Conservation (phyloP, 1,140 invertebrate genomes). For the Halyomorpha halys region DNA sequence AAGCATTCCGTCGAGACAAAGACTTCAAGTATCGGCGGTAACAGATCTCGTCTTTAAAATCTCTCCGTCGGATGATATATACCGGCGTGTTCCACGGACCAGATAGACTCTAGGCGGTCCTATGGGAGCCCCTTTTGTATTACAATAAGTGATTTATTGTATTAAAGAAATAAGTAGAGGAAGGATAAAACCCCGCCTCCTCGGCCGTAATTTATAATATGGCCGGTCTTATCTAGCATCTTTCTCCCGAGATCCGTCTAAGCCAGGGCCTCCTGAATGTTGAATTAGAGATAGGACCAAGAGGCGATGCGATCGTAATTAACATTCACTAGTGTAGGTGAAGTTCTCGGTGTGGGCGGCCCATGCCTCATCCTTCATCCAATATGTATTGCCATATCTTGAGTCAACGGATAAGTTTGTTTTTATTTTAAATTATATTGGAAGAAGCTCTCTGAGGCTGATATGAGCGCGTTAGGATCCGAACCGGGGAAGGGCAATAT, state of each 20-base stretch:
- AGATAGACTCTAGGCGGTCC: no score
- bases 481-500: no score
- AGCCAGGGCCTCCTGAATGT: not conserved
- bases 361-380: not conserved
- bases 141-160: constrained; percentile 18
- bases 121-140: not conserved
- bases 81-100: no score
- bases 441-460: no score
- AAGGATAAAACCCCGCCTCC: not conserved
- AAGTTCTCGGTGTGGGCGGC: not conserved
- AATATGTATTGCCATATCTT: constrained; percentile 3
- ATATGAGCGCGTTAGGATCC: no score
- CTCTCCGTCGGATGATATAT: no score
- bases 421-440: not conserved
- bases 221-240: constrained; percentile 3
- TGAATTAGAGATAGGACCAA: not conserved
- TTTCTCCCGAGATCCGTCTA: not conserved
- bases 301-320: not conserved
- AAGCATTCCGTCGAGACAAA: no score
- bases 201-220: constrained; percentile 7
- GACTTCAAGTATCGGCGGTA: no score
- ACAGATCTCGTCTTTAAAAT: no score
- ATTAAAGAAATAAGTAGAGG: constrained; percentile 14
- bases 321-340: not conserved
- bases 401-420: not conserved